phyloP scores from a whole-genome alignment of 2,113 vertebrate species.

The Chaetodon trifascialis region DNA sequence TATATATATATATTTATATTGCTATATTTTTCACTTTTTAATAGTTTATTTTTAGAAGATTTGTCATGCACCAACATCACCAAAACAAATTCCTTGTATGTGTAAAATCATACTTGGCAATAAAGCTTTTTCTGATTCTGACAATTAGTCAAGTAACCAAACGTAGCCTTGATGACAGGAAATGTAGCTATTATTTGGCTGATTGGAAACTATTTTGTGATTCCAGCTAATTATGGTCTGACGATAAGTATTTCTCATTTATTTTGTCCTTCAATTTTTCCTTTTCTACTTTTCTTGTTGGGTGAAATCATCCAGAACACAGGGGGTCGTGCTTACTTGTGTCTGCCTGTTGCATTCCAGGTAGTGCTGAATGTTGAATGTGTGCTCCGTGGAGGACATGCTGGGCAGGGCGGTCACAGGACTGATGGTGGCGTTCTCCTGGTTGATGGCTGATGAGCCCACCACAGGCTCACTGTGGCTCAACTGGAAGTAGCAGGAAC shows the following conservation, averaged over 20 bases:
- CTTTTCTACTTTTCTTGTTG: neutral
- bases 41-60: too few relatives aligned
- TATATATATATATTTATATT: too few relatives aligned
- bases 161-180: too few relatives aligned
- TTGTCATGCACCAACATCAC: too few relatives aligned
- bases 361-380: conserved; percentile 36
- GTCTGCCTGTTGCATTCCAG: conserved; percentile 58
- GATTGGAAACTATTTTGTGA: neutral
- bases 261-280: neutral
- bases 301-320: neutral
- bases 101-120: too few relatives aligned
- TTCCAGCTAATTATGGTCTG: neutral
- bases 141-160: neutral
- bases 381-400: conserved; percentile 41
- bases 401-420: rapidly evolving
- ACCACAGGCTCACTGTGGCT: rapidly evolving
- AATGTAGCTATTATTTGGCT: neutral
- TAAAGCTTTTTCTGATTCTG: too few relatives aligned
- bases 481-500: conserved; percentile 62
- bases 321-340: conserved; percentile 50
- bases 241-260: neutral
- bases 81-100: too few relatives aligned
- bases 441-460: conserved; percentile 40
- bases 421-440: conserved; percentile 33
- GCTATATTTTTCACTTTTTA: too few relatives aligned